Percentiles rank a stretch among this genome's conserved stretches.
These are phyloP conservation scores for Archocentrus centrarchus DNA, from an alignment of 2,113 vertebrate genomes.

Conservation along the genomic window DNA sequence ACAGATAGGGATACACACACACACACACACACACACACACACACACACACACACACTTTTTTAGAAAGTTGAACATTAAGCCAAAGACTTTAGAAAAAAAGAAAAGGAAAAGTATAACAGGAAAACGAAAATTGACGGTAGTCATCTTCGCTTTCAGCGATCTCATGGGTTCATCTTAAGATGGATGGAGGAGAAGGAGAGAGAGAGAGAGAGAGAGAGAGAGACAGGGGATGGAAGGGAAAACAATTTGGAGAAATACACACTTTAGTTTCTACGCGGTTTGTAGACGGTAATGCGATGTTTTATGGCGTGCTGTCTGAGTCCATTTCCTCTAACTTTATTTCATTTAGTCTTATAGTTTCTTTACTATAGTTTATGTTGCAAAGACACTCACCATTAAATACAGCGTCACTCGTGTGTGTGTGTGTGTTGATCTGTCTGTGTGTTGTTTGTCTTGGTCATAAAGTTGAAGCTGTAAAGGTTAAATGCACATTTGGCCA, in stretches of 20 bases:
- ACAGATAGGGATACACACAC: not conserved
- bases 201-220: not conserved
- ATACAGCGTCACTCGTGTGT: constrained; percentile 19
- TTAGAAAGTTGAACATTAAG: constrained; percentile 24
- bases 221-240: constrained; percentile 38
- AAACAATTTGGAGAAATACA: constrained; percentile 70
- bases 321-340: constrained; percentile 62
- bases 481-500: constrained; percentile 55
- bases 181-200: constrained; percentile 34
- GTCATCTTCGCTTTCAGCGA: constrained; percentile 43
- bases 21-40: not conserved
- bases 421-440: constrained; percentile 33
- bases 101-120: constrained; percentile 30
- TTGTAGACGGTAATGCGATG: constrained; percentile 51
- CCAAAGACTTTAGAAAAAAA: not conserved
- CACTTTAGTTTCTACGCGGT: constrained; percentile 59
- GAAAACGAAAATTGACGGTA: constrained; percentile 16
- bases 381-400: constrained; percentile 44
- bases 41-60: not conserved
- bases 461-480: constrained; percentile 53
- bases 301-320: constrained; percentile 71
- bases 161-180: constrained; percentile 41
- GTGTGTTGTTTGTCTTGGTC: constrained; percentile 38
- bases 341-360: constrained; percentile 47
- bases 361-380: constrained; percentile 47